A percentile compares a stretch with the other conserved stretches of the same genome.
phyloP scores from a whole-genome alignment of 2,888 invertebrate species.

The Cryptophagus acutangulus region DNA sequence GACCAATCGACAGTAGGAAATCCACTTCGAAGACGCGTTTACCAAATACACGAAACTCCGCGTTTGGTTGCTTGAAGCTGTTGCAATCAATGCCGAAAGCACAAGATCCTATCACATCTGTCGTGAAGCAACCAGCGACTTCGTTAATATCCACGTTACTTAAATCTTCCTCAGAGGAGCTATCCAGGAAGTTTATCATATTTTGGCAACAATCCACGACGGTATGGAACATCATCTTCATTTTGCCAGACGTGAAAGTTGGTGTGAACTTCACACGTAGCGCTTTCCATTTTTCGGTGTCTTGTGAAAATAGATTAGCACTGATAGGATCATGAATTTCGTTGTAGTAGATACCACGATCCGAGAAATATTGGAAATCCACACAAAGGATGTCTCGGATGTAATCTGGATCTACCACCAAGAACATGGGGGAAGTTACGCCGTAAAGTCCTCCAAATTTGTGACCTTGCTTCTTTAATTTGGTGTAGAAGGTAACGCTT shows the following conservation, averaged over 20 bases:
- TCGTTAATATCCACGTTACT: constrained; percentile 39
- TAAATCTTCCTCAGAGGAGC: constrained; percentile 1
- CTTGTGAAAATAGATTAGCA: constrained; percentile 29
- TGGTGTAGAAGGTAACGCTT: constrained; percentile 13
- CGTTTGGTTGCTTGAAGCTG: constrained; percentile 48
- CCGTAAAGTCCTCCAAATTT: constrained; percentile 14
- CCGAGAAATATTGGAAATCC: constrained; percentile 35
- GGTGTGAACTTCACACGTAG: constrained; percentile 47
- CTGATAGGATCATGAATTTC: constrained; percentile 30
- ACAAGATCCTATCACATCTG: constrained; percentile 56
- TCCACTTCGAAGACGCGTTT: constrained; percentile 32
- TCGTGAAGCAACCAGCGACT: constrained; percentile 52
- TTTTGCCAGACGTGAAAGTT: constrained; percentile 23
- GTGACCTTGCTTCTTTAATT: constrained; percentile 15
- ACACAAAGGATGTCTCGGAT: constrained; percentile 33
- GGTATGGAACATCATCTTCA: constrained; percentile 47
- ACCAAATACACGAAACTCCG: constrained; percentile 41
- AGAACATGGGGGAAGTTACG: constrained; percentile 23
- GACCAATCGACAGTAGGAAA: constrained; percentile 14
- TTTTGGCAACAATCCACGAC: constrained; percentile 41
- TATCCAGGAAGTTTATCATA: constrained; percentile 28
- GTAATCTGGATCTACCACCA: constrained; percentile 32
- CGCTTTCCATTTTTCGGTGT: constrained; percentile 33
- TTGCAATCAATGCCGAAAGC: constrained; percentile 58
- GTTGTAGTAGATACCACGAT: constrained; percentile 30